Evolutionary conservation across 2,888 invertebrate genomes (phyloP), one percentile per base, ranked within the genome.

Genomic region (Horisme vitalbata): DNA sequence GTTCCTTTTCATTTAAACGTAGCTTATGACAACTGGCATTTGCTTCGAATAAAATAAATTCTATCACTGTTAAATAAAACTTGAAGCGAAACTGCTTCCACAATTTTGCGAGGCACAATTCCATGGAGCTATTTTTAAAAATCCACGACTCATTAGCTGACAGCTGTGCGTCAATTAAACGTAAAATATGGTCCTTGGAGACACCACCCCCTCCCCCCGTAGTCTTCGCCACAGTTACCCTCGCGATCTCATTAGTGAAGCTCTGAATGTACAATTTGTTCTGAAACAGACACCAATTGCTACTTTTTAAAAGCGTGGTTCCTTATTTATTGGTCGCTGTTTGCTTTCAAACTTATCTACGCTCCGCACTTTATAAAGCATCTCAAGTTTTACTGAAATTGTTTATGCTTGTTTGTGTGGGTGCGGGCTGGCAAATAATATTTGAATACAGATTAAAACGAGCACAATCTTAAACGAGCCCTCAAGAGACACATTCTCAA

Each of bases 151-250:
- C 83, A 84, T 86, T 86, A 86, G 73, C 78, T 82, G 86, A 85
- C 85, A 82, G 84, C 83, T 79, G 83, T 72, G 85, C 83, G 83
- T 86, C 87, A 87, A 86, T 87, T 87, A 87, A 85, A 83, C 80
- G 78, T 85, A 82, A 87, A 87, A 86, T 87, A 88, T 84, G 78
- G 85, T 79, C 82, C 76, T 73, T 61, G 71, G 79, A 77, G 79
- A 79, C 75, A 73, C 62, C 68, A 55, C 57, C 55, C 65, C 61
- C 44, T 57, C 44, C 57, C 65, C 52, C 59, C 59, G 46, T 53
- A 50, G 59, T 64, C 64, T 64, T 57, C 56, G 55, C 61, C 60
- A 58, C 61, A 55, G 61, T 61, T 48, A 4, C 72, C 69, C 64
- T 67, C 71, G 65, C 74, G 75, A 80, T 82, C 84, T 86, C 84